Evolutionary conservation across 35 echinoderm and acorn worm genomes (phyloP).

Genomic region (Apostichopus parvimensis): DNA sequence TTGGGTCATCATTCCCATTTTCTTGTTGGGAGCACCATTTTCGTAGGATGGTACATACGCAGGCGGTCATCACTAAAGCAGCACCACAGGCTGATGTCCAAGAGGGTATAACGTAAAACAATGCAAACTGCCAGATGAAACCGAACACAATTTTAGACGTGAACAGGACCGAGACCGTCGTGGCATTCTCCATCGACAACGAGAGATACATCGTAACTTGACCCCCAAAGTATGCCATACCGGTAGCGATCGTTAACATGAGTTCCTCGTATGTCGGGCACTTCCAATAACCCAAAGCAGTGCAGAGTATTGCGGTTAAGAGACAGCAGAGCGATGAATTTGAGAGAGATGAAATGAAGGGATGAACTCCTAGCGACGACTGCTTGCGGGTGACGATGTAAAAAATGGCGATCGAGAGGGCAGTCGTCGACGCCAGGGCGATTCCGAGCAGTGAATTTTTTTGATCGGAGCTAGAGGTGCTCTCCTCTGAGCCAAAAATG

Average conservation of each 20-base stretch:
- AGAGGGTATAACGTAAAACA: background rate
- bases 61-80: background rate
- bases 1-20: background rate
- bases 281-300: background rate
- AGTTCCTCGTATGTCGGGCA: background rate
- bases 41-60: background rate
- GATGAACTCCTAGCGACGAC: background rate
- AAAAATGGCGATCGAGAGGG: background rate
- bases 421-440: background rate
- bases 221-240: background rate
- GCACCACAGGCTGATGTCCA: constrained; percentile 11
- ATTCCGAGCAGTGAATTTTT: constrained; percentile 8
- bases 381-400: background rate
- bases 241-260: background rate
- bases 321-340: background rate
- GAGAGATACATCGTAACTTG: background rate
- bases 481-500: background rate
- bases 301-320: background rate
- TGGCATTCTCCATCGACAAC: background rate
- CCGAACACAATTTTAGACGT: background rate
- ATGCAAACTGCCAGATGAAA: constrained; percentile 26
- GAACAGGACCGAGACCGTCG: background rate
- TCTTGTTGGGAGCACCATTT: background rate
- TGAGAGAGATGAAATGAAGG: background rate
- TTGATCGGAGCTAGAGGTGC: no score